phyloP scores from a whole-genome alignment of 1,140 invertebrate species.

The Papilio dardanus region DNA sequence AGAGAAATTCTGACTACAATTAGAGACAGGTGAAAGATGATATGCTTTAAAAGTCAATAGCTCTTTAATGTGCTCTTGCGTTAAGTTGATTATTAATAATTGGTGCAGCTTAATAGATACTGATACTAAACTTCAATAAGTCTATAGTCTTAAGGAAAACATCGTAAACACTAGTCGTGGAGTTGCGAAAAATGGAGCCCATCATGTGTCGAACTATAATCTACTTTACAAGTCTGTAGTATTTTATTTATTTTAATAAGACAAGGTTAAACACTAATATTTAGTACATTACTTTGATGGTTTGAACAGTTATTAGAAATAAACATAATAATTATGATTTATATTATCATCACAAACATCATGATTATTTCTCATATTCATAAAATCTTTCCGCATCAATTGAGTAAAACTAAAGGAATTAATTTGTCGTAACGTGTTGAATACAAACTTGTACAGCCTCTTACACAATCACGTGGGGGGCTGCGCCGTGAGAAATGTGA shows the following conservation, averaged over 20 bases:
- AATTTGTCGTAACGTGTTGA: background rate
- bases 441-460: background rate
- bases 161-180: no score
- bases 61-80: background rate
- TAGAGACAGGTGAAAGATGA: constrained; percentile 8
- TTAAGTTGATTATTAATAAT: background rate
- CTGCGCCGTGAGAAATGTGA: constrained; percentile 11
- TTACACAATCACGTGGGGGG: background rate
- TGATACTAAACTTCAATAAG: no score
- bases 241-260: no score
- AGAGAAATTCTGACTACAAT: constrained; percentile 1
- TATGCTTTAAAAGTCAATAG: background rate
- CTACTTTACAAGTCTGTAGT: no score
- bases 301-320: no score
- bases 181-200: no score
- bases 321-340: no score
- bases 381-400: background rate
- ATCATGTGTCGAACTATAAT: no score
- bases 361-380: background rate
- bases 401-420: background rate
- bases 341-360: no score
- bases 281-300: background rate
- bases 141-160: no score
- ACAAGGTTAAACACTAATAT: no score
- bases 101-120: background rate